These are phyloP conservation scores for Calameuta pallipes DNA, from an alignment of 2,888 invertebrate species.

Conservation along the genomic window DNA sequence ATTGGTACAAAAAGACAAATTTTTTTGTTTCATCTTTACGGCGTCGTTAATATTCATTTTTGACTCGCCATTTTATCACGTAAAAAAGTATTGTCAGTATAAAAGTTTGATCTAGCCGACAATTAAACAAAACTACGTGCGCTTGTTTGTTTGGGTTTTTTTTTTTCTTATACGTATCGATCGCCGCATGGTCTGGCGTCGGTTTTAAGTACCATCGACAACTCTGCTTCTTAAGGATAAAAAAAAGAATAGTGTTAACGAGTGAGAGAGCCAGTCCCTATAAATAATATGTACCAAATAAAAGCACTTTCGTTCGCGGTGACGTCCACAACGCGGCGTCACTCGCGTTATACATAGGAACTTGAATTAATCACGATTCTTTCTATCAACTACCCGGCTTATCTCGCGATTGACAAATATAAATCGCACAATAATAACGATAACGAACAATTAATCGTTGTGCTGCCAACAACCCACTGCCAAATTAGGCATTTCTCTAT, in stretches of 20 bases:
- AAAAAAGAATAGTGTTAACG: slow-evolving; percentile 14
- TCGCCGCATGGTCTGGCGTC: not conserved
- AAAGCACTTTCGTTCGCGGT: slow-evolving; percentile 34
- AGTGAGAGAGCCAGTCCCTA: slow-evolving; percentile 47
- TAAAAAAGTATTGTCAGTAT: slow-evolving; percentile 47
- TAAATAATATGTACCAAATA: slow-evolving; percentile 51
- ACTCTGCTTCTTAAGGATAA: slow-evolving; percentile 14
- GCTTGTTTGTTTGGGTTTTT: slow-evolving; percentile 30
- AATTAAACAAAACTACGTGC: slow-evolving; percentile 33
- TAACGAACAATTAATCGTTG: slow-evolving; percentile 35
- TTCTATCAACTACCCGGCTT: slow-evolving; percentile 23
- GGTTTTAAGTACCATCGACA: slow-evolving; percentile 16
- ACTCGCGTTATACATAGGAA: slow-evolving; percentile 40
- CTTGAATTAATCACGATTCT: slow-evolving; percentile 39
- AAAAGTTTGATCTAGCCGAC: slow-evolving; percentile 42
- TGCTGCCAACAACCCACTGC: not conserved
- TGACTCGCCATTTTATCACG: slow-evolving; percentile 11
- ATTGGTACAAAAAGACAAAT: not conserved
- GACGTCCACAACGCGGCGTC: slow-evolving; percentile 31
- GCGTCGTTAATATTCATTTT: slow-evolving; percentile 7
- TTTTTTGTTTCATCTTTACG: not conserved
- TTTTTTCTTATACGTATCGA: slow-evolving; percentile 25
- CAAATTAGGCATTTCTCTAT: slow-evolving; percentile 14
- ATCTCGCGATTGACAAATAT: slow-evolving; percentile 13
- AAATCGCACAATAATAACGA: slow-evolving; percentile 27